A percentile compares a stretch with the other conserved stretches of the same genome.
Evolutionary conservation across 2,797 vertebrate species (phyloP).

Genomic region (Falco rusticolus): DNA sequence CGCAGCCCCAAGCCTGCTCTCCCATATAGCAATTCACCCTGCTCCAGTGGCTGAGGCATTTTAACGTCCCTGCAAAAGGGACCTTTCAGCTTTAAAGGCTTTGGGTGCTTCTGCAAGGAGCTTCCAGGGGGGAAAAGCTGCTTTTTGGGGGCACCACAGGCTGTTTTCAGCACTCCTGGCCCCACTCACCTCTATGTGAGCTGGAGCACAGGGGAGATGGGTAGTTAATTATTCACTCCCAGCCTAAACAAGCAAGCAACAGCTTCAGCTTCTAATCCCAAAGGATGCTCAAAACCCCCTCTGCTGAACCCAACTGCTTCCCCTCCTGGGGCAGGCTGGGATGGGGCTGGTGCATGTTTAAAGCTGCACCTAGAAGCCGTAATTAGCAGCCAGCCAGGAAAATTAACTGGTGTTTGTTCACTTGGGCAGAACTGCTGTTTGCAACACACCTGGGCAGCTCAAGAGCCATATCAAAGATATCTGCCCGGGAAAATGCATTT

Average conservation of each 20-base stretch:
- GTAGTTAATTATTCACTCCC: background rate
- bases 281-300: background rate
- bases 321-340: background rate
- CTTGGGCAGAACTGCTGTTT: background rate
- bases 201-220: background rate
- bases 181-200: fast-evolving
- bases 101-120: background rate
- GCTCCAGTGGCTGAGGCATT: background rate
- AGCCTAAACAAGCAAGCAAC: background rate
- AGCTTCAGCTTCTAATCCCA: background rate
- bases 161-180: background rate
- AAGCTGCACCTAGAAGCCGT: background rate
- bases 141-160: background rate
- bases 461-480: fast-evolving
- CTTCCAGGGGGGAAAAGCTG: background rate
- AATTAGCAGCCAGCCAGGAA: background rate
- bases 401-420: background rate
- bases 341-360: background rate
- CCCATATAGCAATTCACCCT: background rate
- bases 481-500: fast-evolving
- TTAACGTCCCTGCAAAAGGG: background rate
- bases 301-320: background rate
- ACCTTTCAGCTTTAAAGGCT: background rate
- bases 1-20: fast-evolving
- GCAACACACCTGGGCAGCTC: background rate